Conservation (phyloP, 1,140 invertebrate genomes). For the Capitella teleta region DNA sequence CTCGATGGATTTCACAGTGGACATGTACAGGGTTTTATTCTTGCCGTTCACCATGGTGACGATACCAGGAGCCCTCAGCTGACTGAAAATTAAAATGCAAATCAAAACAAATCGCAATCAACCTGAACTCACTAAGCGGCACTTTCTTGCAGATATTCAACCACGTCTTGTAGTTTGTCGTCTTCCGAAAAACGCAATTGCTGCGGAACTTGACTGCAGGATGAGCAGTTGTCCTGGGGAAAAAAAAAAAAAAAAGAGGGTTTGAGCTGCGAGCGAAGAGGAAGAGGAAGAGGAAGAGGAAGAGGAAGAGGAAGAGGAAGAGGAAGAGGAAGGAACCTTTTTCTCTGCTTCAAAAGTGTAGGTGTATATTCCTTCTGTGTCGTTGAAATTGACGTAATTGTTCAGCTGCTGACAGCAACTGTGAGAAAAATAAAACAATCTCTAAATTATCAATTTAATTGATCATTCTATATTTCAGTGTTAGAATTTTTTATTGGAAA, state of each 20-base stretch:
- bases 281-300: too few species aligned
- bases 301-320: too few species aligned
- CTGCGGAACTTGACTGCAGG: conserved; percentile 68
- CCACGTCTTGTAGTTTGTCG: conserved; percentile 68
- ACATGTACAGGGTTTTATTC: conserved; percentile 85
- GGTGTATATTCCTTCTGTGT: conserved; percentile 90
- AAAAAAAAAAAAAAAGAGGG: too few species aligned
- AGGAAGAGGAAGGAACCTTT: conserved; percentile 39
- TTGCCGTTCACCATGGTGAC: conserved; percentile 68
- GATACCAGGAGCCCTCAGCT: conserved; percentile 59
- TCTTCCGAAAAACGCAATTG: conserved; percentile 56
- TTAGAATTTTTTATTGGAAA: neutral
- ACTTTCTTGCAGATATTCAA: conserved; percentile 64
- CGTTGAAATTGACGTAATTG: conserved; percentile 96
- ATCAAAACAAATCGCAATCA: neutral
- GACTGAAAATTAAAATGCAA: conserved; percentile 39
- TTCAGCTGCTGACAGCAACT: conserved; percentile 72
- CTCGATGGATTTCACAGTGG: conserved; percentile 77
- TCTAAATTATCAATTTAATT: neutral
- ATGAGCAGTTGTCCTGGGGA: conserved; percentile 63
- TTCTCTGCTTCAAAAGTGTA: conserved; percentile 88
- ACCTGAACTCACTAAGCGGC: conserved; percentile 59
- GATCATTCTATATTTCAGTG: neutral
- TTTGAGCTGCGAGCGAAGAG: too few species aligned
- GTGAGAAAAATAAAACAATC: conserved; percentile 10